Evolutionary conservation across 2,888 invertebrate genomes (phyloP), one percentile per base, ranked within the genome.

Genomic region (Hirtodrosophila alboralis): DNA sequence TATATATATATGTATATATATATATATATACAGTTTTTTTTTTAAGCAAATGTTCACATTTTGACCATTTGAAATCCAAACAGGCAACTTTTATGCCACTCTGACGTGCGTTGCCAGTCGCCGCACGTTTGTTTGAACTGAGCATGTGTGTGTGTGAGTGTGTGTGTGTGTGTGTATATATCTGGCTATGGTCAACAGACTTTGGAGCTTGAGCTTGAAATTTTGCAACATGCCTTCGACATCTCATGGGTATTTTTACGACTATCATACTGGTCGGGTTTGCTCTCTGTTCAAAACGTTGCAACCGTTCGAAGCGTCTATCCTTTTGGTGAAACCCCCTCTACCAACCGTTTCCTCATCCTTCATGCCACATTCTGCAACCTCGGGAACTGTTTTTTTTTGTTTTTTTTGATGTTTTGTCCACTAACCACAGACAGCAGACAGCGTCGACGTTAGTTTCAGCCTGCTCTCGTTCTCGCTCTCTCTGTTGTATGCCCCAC

Each of bases 151-250:
- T 51, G 33, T 58, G 40, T 60, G 37, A 36, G 12, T 27, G 12
- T 40, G 23, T 34, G 33, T 51, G 18, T 12, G 49, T 53, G 51
- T 23, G 34, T 54, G 45, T 57, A 47, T 40, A 36, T 52, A 13
- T 43, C 16, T 69, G 48, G 49, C 38, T 61, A 54, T 58, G 63
- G 34, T 28, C 52, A 63, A 73, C 66, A 56, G 70, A 66, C 62
- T 70, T 56, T 84, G 61, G 48, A 84, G 69, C 65, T 81, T 78
- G 83, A 75, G 79, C 83, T 85, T 83, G 69, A 78, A 79, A 85
- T 83, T 77, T 80, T 85, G 79, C 83, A 85, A 80, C 79, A 83
- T 79, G 84, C 83, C 84, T 83, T 85, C 79, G 85, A 79, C 79
- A 83, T 80, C 79, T 75, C 83, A 66, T 75, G 79, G 79, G 85